Base-by-base conservation (phyloP, 2,888 invertebrate species). In the Deilephila elpenor region DNA sequence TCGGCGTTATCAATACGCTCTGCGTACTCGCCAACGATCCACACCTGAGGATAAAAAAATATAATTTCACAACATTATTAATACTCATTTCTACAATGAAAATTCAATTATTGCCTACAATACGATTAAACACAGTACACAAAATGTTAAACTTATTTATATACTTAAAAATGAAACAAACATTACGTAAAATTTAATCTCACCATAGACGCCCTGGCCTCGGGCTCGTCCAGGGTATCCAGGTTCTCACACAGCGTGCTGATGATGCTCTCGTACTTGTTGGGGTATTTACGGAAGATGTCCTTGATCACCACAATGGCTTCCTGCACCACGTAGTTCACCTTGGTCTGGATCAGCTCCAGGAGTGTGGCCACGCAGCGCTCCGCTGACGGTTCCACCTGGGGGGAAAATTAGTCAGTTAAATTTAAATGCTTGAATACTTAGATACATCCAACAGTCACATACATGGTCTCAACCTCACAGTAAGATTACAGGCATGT, bases 1-100 rank as follows among this genome's bases (percentile, higher is more conserved):
- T 99, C 99, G 0, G 99, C 99, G 89, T 99, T 99, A 92, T 99
- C 99, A 81, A 99, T 99, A 79, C 99, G 97, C 89, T 99, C 99
- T 0, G 99, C 99, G 91, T 99, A 99, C 92, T 99, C 99, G 29
- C 99, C 99, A 78, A 97, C 97, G 74, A 97, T 97, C 97, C 97
- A 97, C 20, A 97, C 94, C 94, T 94, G 77, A 44, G 51, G 53
- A 25, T 25, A 25, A 25, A 25, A 25, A 25, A 1, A 25, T 25
- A 25, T 25, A 0, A 25, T 25, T 25, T 25, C 25, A 25, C 1
- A 25, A 25, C 25, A 25, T 25, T 25, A 1, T 25, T 25, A 25
- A 25, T 25, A 25, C 25, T 25, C 25, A 25, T 25, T 25, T 25
- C 25, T 25, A 25, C 25, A 25, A 25, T 25, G 0, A 25, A 25